Evolutionary conservation across 1,140 invertebrate species (phyloP), one percentile per base, ranked within the genome.

Genomic region (Luehdorfia chinensis): DNA sequence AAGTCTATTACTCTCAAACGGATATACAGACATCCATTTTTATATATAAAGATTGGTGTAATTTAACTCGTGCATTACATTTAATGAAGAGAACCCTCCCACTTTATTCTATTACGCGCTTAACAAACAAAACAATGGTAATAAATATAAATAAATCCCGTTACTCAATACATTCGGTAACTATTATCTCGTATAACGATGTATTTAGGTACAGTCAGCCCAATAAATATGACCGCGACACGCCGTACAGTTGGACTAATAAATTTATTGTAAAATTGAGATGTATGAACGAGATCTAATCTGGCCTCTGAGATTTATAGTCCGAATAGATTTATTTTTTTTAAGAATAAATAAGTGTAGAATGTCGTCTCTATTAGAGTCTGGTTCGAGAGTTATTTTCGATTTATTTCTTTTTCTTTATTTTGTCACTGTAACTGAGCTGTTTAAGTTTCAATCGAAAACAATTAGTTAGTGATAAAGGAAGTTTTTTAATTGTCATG

Each of bases 201-300:
- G 63, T 76, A 76, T 76, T 75, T 73, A 73, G 69, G 75, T 75
- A 75, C 64, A 64, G 55, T 59, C 58, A 49, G 27, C 43, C 47
- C 51, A 61, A 76, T 75, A 79, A 75, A 79, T 73, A 73, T 60
- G 55, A 37, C 48, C 37, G 49, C 46, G 44, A 46, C 50, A 52
- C 49, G 13, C 18, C 19, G 51, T 68, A 62, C 52, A 71, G 50
- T 49, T 66, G 58, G 49, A 65, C 64, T 61, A 68, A 79, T 79
- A 79, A 79, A 79, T 79, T 76, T 70, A 68, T 64, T 70, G 67
- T 76, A 74, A 79, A 77, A 79, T 79, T 79, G 69, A 79, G 75
- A 76, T 59, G 60, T 79, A 74, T 69, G 63, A 73, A 65, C 65
- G 63, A 76, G 75, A 79, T 79, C 73, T 79, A 79, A 79, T 79